A percentile compares a stretch with the other conserved stretches of the same genome.
Evolutionary conservation across 92 coral and sea anemone genomes (phyloP).

Genomic region (Phenganax stokvisi): DNA sequence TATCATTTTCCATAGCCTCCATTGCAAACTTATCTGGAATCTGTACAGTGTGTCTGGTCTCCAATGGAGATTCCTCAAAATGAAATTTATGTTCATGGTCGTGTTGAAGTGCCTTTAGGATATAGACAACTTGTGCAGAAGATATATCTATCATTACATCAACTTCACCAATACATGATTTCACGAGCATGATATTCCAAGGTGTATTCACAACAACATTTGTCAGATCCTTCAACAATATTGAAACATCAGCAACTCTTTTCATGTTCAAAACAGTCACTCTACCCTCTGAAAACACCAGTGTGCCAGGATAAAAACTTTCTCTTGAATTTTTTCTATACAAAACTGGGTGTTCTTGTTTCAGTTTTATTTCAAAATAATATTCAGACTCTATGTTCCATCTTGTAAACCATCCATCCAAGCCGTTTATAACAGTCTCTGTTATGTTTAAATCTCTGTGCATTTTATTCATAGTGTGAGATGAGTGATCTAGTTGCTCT

Average conservation of each 20-base stretch:
- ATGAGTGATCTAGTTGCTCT: constrained; percentile 77
- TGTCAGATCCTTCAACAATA: constrained; percentile 60
- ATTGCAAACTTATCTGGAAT: constrained; percentile 17
- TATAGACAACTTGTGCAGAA: constrained; percentile 74
- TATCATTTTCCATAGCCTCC: neutral
- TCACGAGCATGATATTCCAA: constrained; percentile 67
- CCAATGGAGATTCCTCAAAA: constrained; percentile 65
- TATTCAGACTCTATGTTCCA: constrained; percentile 66
- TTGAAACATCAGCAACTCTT: constrained; percentile 48
- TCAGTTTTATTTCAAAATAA: constrained; percentile 38
- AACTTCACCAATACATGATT: constrained; percentile 63
- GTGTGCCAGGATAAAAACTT: constrained; percentile 64
- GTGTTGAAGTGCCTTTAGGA: constrained; percentile 60
- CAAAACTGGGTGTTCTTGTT: constrained; percentile 64
- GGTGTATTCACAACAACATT: constrained; percentile 81
- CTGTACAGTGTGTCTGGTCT: constrained; percentile 36
- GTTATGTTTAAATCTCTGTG: constrained; percentile 83
- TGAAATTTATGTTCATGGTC: constrained; percentile 60
- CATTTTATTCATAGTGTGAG: constrained; percentile 76
- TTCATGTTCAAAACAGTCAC: constrained; percentile 55
- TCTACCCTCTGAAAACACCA: constrained; percentile 54
- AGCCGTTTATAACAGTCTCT: constrained; percentile 72
- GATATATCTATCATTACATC: constrained; percentile 62
- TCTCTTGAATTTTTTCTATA: constrained; percentile 58
- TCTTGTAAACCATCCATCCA: constrained; percentile 76